Conservation (phyloP, 2,888 invertebrate species). For the Reticulitermes lucifugus region DNA sequence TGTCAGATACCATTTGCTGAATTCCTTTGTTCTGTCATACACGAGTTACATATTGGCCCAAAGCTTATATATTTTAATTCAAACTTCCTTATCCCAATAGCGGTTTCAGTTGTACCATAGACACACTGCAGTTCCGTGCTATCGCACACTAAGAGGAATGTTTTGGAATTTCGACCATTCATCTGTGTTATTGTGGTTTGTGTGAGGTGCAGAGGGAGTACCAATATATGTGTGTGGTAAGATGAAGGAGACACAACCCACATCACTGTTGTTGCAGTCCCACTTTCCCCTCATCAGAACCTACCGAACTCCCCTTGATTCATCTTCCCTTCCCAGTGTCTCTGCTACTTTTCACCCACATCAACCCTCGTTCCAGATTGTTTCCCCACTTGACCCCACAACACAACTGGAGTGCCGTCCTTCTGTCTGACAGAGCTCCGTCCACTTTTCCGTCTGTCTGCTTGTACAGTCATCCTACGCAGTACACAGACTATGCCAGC, state of each 20-base stretch:
- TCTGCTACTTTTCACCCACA: conserved; percentile 34
- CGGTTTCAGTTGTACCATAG: neutral
- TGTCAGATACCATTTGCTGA: no score
- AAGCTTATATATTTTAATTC: neutral
- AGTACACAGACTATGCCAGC: neutral
- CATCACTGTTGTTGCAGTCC: neutral
- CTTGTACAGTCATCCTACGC: conserved; percentile 10
- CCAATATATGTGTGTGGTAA: neutral
- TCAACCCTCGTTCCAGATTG: conserved; percentile 33
- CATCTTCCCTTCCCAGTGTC: conserved; percentile 32
- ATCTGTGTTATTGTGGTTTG: conserved; percentile 31
- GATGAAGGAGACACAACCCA: neutral
- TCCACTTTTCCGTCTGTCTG: conserved; percentile 15
- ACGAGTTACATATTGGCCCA: no score
- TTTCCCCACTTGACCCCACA: conserved; percentile 36
- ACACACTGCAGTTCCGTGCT: neutral
- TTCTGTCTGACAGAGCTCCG: conserved; percentile 24
- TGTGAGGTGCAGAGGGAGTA: neutral
- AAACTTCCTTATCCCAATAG: neutral
- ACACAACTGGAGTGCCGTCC: conserved; percentile 29
- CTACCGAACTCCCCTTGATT: conserved; percentile 8
- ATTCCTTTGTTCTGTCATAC: no score
- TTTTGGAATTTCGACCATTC: conserved; percentile 21
- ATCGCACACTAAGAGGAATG: neutral
- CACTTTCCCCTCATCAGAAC: neutral